phyloP scores from a whole-genome alignment of 2,797 vertebrate species.

The Limnodromus scolopaceus region DNA sequence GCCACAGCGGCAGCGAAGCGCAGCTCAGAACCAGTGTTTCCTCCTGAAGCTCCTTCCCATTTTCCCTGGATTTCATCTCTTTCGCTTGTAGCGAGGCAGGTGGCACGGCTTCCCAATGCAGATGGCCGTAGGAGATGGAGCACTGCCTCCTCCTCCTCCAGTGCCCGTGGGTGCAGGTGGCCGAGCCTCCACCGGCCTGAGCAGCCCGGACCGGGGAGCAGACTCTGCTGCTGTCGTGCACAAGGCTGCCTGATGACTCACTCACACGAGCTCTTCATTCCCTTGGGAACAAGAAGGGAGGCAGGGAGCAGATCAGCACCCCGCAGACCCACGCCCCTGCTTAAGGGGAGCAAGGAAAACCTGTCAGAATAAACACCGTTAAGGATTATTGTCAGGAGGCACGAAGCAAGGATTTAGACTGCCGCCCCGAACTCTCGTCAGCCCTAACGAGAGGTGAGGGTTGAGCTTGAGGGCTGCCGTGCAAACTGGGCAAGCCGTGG shows the following conservation, averaged over 20 bases:
- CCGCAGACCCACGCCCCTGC: not conserved
- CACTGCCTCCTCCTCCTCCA: not conserved
- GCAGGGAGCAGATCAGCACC: not conserved
- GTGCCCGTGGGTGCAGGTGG: not conserved
- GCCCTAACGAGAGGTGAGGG: not conserved
- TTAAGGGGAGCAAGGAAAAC: not conserved
- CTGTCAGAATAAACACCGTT: not conserved
- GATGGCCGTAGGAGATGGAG: not conserved
- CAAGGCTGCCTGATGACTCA: not conserved
- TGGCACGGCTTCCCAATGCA: not conserved
- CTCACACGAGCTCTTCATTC: not conserved
- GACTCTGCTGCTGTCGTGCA: not conserved
- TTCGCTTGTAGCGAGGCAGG: not conserved
- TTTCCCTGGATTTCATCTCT: not conserved
- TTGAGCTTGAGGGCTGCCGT: not conserved
- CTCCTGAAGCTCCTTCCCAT: not conserved
- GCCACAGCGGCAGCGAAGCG: rapidly evolving
- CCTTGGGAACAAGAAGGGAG: slow-evolving; percentile 5
- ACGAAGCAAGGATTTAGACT: not conserved
- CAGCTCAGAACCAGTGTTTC: rapidly evolving
- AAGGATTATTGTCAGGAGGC: not conserved
- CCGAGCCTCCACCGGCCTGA: rapidly evolving
- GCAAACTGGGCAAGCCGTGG: not conserved
- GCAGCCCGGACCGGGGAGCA: not conserved
- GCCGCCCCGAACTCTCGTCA: rapidly evolving